Conservation (phyloP, 2,113 vertebrate species). For the Oophaga pumilio region DNA sequence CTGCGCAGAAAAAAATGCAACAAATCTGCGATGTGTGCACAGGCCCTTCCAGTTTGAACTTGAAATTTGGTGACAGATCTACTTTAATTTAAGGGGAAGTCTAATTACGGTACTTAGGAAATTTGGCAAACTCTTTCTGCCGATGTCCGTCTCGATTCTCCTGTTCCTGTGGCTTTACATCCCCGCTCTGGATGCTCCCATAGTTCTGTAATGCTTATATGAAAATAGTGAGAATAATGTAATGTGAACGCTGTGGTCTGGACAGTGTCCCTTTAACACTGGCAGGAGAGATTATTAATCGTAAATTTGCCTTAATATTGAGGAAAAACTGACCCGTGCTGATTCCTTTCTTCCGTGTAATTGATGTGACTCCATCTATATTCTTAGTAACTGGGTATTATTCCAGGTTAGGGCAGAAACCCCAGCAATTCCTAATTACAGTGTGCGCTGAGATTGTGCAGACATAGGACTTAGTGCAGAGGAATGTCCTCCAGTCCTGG, state of each 20-base stretch:
- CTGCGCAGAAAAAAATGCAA: too few species aligned
- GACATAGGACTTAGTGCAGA: conserved; percentile 7
- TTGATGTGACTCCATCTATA: conserved; percentile 21
- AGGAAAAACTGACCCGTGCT: background rate
- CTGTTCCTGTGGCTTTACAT: too few species aligned
- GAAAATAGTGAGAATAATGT: background rate
- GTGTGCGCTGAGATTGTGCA: conserved; percentile 37
- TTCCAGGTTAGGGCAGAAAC: conserved; percentile 39
- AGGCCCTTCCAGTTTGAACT: too few species aligned
- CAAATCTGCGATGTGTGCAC: too few species aligned
- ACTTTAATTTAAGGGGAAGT: too few species aligned
- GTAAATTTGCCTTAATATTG: background rate
- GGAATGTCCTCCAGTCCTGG: background rate
- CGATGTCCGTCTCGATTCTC: too few species aligned
- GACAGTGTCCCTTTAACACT: background rate
- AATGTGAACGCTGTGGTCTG: background rate
- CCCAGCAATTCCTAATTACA: conserved; percentile 43
- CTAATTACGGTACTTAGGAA: too few species aligned
- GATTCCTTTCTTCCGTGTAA: background rate
- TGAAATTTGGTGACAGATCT: too few species aligned
- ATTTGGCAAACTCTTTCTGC: too few species aligned
- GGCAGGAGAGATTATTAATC: conserved; percentile 25
- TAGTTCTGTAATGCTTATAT: too few species aligned
- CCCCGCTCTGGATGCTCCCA: too few species aligned
- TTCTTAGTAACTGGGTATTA: conserved; percentile 40